Evolutionary conservation across 2,888 invertebrate genomes (phyloP).

Genomic region (Phasia obesa): DNA sequence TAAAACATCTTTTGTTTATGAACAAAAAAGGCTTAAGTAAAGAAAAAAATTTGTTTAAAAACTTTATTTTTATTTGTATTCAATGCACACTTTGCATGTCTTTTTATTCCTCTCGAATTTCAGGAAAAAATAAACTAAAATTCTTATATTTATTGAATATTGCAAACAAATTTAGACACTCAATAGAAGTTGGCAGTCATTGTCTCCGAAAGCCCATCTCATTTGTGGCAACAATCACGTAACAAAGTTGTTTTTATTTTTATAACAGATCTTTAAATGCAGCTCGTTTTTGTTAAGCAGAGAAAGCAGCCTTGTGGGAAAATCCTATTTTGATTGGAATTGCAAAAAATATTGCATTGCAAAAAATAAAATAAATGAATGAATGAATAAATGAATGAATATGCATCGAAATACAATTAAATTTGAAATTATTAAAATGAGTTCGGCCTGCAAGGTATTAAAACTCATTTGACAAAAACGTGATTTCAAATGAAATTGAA

Average conservation of each 20-base stretch:
- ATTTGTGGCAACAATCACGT: constrained; percentile 62
- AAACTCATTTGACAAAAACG: constrained; percentile 38
- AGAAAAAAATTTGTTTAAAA: constrained; percentile 1
- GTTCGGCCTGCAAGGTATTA: background rate
- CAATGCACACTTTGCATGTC: constrained; percentile 28
- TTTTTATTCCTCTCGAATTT: constrained; percentile 5
- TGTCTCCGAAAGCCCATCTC: constrained; percentile 38
- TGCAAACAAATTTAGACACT: constrained; percentile 42
- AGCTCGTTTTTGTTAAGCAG: constrained; percentile 54
- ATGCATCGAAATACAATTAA: constrained; percentile 41
- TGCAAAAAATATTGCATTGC: constrained; percentile 3
- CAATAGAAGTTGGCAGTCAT: constrained; percentile 37
- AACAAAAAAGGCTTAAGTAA: background rate
- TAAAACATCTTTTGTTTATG: constrained; percentile 14
- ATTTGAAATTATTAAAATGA: constrained; percentile 48
- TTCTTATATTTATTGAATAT: constrained; percentile 50
- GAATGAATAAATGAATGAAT: too few relatives aligned
- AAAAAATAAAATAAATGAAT: too few relatives aligned
- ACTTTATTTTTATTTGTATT: constrained; percentile 41
- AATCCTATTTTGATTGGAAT: constrained; percentile 55
- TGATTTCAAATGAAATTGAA: constrained; percentile 15
- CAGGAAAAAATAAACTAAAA: constrained; percentile 7
- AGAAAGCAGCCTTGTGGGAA: constrained; percentile 49
- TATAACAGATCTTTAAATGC: constrained; percentile 56
- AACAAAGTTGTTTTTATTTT: constrained; percentile 45